Percentiles rank a stretch among this genome's conserved stretches.
Evolutionary conservation across 2,113 vertebrate genomes (phyloP).

Genomic region (Mirza zaza): DNA sequence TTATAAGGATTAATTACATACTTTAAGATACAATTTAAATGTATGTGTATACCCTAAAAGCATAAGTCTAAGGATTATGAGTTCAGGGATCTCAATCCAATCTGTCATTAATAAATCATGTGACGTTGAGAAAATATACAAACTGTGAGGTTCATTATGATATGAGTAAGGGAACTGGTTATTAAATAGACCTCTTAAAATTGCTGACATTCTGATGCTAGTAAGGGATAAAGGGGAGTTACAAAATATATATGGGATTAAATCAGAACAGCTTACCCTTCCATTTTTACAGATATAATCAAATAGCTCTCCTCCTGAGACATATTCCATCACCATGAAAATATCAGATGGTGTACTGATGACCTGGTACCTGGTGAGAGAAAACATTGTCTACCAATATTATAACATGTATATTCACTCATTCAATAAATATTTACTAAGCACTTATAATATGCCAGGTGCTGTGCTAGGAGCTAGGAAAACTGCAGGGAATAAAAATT

Average conservation of each 20-base stretch:
- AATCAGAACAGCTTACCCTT: constrained; percentile 89
- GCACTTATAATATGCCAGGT: constrained; percentile 31
- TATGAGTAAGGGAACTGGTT: neutral
- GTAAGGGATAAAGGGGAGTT: constrained; percentile 42
- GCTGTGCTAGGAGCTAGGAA: neutral
- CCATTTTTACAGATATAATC: constrained; percentile 99
- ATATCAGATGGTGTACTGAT: constrained; percentile 99
- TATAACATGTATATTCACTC: constrained; percentile 59
- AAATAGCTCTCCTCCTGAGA: constrained; percentile 98
- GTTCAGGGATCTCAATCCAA: constrained; percentile 13
- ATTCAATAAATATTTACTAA: constrained; percentile 9
- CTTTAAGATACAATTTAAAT: neutral
- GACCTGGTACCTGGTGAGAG: constrained; percentile 94
- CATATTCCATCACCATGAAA: constrained; percentile 99
- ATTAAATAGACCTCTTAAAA: constrained; percentile 46
- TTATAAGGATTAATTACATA: constrained; percentile 9
- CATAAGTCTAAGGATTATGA: neutral
- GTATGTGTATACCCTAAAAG: neutral
- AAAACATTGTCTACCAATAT: constrained; percentile 77
- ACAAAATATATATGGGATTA: constrained; percentile 65
- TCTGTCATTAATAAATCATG: neutral
- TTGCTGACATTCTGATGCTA: constrained; percentile 4
- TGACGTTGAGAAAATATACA: neutral
- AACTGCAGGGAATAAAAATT: constrained; percentile 10
- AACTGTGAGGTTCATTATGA: neutral